Evolutionary conservation across 2,113 vertebrate genomes (phyloP), one percentile per base, ranked within the genome.

Genomic region (Seriola aureovittata): DNA sequence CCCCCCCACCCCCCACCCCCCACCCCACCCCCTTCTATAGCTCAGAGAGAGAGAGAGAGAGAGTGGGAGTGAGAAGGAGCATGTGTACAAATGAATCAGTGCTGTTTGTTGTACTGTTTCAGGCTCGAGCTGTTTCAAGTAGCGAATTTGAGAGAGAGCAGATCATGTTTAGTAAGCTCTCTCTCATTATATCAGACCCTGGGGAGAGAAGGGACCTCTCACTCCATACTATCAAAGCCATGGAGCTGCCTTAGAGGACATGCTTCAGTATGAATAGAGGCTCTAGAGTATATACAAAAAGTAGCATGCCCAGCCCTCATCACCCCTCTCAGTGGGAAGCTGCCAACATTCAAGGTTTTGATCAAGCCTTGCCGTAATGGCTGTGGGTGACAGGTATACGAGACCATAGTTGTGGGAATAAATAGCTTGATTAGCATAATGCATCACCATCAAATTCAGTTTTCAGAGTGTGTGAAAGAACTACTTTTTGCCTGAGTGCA

Each of bases 181-280:
- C 85, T 84, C 92, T 94, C 94, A 92, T 94, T 94, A 94, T 94
- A 91, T 92, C 82, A 91, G 92, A 90, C 94, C 93, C 91, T 75
- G 89, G 92, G 91, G 94, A 94, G 85, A 90, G 87, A 78, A 78
- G 63, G 85, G 73, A 85, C 88, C 89, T 89, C 87, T 91, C 86
- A 78, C 91, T 92, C 80, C 78, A 78, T 89, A 85, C 89, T 91
- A 93, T 95, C 93, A 95, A 94, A 93, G 93, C 89, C 87, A 83
- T 3, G 25, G 85, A 75, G 86, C 88, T 92, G 91, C 88, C 85
- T 92, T 82, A 62, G 88, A 94, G 92, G 91, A 91, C 91, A 92
- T 85, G 85, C 92, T 92, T 88, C 90, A 86, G 85, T 85, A 52
- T 92, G 89, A 93, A 88, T 52, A 91, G 76, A 90, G 80, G 78